Percentiles rank a stretch among this genome's conserved stretches.
Conservation (phyloP, 2,113 vertebrate species). For the Plectropomus leopardus region DNA sequence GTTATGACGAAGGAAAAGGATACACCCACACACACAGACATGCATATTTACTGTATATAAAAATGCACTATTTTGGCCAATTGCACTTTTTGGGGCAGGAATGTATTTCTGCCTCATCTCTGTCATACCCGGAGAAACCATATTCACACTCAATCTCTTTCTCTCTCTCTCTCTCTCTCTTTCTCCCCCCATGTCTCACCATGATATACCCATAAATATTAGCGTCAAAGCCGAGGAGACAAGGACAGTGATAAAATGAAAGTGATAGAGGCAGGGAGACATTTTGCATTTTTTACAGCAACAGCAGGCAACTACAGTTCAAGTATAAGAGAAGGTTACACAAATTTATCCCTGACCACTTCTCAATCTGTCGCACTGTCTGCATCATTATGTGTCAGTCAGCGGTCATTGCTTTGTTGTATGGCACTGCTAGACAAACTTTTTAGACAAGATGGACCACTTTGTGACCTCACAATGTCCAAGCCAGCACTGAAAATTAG, state of each 20-base stretch:
- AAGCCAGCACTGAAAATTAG: not conserved
- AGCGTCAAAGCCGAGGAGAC: slow-evolving; percentile 2
- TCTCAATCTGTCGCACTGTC: slow-evolving; percentile 2
- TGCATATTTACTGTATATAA: not conserved
- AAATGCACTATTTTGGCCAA: not conserved
- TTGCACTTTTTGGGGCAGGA: slow-evolving; percentile 1
- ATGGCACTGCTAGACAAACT: not conserved
- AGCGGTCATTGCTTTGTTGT: slow-evolving; percentile 16
- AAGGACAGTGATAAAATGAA: slow-evolving; percentile 27
- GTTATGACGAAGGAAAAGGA: slow-evolving; percentile 4
- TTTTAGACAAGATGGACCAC: not conserved
- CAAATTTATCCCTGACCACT: slow-evolving; percentile 8
- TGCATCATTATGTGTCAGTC: slow-evolving; percentile 18
- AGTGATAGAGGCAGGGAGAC: slow-evolving; percentile 2
- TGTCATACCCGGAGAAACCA: slow-evolving; percentile 1
- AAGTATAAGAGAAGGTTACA: slow-evolving; percentile 5
- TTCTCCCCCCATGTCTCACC: not conserved
- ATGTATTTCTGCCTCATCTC: slow-evolving; percentile 22
- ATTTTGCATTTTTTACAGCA: slow-evolving; percentile 25
- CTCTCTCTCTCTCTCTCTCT: not conserved
- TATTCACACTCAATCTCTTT: slow-evolving; percentile 6
- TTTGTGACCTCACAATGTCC: not conserved
- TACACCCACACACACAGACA: not conserved
- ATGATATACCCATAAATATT: slow-evolving; percentile 2
- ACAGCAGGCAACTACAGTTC: slow-evolving; percentile 6